phyloP scores from a whole-genome alignment of 2,113 vertebrate species.

The Todiramphus saurophagus region DNA sequence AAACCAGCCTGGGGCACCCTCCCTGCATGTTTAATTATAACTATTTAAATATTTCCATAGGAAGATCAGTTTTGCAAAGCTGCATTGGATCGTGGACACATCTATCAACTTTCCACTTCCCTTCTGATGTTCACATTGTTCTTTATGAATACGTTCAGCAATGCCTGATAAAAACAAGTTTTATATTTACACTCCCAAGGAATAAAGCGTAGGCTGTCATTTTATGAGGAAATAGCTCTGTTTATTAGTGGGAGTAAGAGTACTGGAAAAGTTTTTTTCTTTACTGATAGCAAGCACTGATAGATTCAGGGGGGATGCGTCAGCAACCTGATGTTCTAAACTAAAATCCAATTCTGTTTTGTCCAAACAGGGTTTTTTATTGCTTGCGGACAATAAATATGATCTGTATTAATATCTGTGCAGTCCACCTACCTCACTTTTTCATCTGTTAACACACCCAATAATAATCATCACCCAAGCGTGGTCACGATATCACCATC shows the following conservation, averaged over 20 bases:
- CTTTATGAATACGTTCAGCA: background rate
- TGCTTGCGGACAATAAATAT: background rate
- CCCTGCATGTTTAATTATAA: background rate
- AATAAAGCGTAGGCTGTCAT: background rate
- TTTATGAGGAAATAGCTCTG: background rate
- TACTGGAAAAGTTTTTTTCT: background rate
- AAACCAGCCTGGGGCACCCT: background rate
- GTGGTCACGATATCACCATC: background rate
- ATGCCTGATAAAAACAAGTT: background rate
- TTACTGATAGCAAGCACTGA: background rate
- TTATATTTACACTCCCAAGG: constrained; percentile 16
- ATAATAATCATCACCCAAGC: background rate
- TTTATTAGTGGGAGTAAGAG: background rate
- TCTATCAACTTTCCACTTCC: background rate
- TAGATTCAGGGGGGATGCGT: background rate
- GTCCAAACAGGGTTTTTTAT: background rate
- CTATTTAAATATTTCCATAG: background rate
- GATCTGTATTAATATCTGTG: background rate
- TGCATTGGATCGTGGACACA: background rate
- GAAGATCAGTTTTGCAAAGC: background rate
- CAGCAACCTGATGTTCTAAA: background rate
- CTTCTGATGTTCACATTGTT: background rate
- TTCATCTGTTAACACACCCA: background rate
- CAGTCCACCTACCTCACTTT: background rate
- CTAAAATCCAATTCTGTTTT: background rate